Base-by-base conservation (phyloP, 2,113 vertebrate species). In the Oncorhynchus keta region DNA sequence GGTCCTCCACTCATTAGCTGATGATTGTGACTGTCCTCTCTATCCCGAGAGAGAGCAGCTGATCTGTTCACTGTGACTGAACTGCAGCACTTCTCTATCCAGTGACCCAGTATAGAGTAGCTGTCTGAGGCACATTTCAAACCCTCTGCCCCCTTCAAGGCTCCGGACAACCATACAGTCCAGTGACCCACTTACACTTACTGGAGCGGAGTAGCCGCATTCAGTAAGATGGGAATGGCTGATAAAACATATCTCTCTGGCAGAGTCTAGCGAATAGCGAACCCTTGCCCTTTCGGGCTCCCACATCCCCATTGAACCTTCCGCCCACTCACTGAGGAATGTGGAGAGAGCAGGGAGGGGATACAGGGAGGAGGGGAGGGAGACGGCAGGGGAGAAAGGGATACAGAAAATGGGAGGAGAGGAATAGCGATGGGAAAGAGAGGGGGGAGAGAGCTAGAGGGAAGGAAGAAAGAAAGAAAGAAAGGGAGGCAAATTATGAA, bases 261-360 rank as follows among this genome's bases (percentile, higher is more conserved):
- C 5, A 81, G 79, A 73, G 77, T 75, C 45, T 85, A 76, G 83
- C 55, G 75, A 70, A 69, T 81, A 88, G 79, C 79, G 76, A 76
- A 86, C 78, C 83, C 72, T 66, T 83, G 81, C 86, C 88, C 87
- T 88, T 87, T 84, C 86, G 88, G 87, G 87, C 90, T 88, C 86
- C 84, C 83, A 86, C 89, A 89, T 88, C 85, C 88, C 86, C 85
- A 90, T 82, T 92, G 90, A 92, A 93, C 91, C 92, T 90, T 91
- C 88, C 90, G 86, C 92, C 91, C 91, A 92, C 91, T 89, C 91
- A 89, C 85, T 76, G 61, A 90, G 82, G 91, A 93, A 93, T 93
- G 91, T 74, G 28, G 82, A 76, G 81, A 83, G 85, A 77, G 85
- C 81, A 85, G 81, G 83, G 79, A 61, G 26, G 45, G 72, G 74